A percentile compares a stretch with the other conserved stretches of the same genome.
These are phyloP conservation scores for Pseudomyrmex sp. DNA, from an alignment of 1,140 invertebrate genomes.

Conservation along the genomic window DNA sequence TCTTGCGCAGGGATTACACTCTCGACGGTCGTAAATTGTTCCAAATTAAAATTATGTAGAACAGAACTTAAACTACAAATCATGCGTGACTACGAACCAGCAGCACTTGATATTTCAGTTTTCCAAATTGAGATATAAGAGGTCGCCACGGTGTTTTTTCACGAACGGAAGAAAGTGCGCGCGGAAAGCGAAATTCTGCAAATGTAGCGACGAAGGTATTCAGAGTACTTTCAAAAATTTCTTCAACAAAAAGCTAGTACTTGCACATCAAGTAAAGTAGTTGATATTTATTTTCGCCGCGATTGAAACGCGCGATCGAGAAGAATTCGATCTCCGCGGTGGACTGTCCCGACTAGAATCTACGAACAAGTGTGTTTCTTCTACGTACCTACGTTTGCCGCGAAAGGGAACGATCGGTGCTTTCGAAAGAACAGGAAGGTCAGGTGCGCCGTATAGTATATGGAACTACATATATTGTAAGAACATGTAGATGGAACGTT, in stretches of 20 bases:
- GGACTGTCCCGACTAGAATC: slow-evolving; percentile 27
- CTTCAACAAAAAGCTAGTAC: background rate
- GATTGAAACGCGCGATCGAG: background rate
- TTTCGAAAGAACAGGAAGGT: slow-evolving; percentile 30
- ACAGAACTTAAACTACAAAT: too few relatives aligned
- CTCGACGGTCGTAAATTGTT: too few relatives aligned
- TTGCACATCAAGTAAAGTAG: too few relatives aligned
- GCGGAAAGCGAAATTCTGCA: too few relatives aligned
- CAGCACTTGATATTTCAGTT: too few relatives aligned
- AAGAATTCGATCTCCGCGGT: slow-evolving; percentile 13
- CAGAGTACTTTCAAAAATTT: background rate
- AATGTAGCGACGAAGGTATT: too few relatives aligned
- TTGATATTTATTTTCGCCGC: background rate
- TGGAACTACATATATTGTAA: background rate
- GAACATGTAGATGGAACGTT: background rate
- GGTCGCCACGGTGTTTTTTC: too few relatives aligned
- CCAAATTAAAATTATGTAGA: too few relatives aligned
- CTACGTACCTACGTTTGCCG: slow-evolving; percentile 42
- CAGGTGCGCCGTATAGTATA: slow-evolving; percentile 5
- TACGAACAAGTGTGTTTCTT: slow-evolving; percentile 52
- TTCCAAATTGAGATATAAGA: too few relatives aligned
- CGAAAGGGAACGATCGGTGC: slow-evolving; percentile 59
- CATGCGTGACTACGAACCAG: too few relatives aligned
- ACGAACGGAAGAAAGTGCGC: too few relatives aligned
- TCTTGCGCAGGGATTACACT: background rate